A percentile compares a stretch with the other conserved stretches of the same genome.
phyloP scores from a whole-genome alignment of 2,797 vertebrate genomes.

The Gephyroberyx darwinii region DNA sequence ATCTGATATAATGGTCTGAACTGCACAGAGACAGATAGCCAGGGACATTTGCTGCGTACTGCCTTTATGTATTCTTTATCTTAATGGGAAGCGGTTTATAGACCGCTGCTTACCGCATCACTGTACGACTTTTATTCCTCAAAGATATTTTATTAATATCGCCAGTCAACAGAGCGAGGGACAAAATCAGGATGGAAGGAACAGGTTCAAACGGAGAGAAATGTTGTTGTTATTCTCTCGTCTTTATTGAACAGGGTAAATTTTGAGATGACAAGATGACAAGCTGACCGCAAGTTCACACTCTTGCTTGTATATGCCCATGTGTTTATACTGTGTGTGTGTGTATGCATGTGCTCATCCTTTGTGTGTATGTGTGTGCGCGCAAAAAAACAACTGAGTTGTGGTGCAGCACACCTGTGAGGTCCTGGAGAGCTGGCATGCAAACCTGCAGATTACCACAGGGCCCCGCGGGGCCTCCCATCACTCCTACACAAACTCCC shows the following conservation, averaged over 20 bases:
- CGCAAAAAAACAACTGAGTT: conserved; percentile 34
- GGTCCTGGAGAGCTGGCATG: conserved; percentile 54
- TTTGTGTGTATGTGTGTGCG: conserved; percentile 5
- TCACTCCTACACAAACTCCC: conserved; percentile 72
- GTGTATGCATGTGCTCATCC: conserved; percentile 13
- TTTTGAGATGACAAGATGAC: conserved; percentile 37
- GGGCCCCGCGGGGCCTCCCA: conserved; percentile 59
- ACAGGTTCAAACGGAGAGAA: neutral
- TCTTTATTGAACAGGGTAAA: conserved; percentile 46
- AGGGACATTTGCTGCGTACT: conserved; percentile 59
- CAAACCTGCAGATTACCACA: conserved; percentile 69
- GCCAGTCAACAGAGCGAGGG: conserved; percentile 7
- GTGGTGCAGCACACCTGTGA: conserved; percentile 64
- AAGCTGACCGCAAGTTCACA: conserved; percentile 18
- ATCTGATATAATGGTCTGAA: conserved; percentile 48
- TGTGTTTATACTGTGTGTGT: conserved; percentile 21
- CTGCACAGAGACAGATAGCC: conserved; percentile 50
- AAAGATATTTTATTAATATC: conserved; percentile 46
- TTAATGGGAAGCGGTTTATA: conserved; percentile 79
- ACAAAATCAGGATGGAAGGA: conserved; percentile 6
- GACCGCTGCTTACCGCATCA: conserved; percentile 43
- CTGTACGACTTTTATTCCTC: conserved; percentile 10
- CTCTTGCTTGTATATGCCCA: conserved; percentile 16
- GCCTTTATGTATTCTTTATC: conserved; percentile 72
- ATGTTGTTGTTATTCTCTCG: neutral